These are phyloP conservation scores for Scolopax rusticola DNA, from an alignment of 2,797 vertebrate species.

Conservation along the genomic window DNA sequence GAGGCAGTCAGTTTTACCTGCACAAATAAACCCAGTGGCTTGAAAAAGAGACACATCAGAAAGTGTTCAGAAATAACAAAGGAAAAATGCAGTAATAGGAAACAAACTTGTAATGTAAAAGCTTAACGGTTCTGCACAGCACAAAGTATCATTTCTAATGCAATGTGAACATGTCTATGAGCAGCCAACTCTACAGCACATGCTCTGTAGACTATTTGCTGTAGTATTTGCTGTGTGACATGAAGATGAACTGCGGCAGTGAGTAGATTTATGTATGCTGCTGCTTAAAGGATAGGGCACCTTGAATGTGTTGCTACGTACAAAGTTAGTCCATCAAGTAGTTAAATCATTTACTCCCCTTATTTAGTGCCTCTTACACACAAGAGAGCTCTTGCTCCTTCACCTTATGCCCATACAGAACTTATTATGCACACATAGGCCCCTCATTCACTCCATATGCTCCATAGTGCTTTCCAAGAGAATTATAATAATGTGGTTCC, in stretches of 20 bases:
- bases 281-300: constrained; percentile 28
- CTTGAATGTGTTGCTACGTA: not conserved
- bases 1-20: not conserved
- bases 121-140: not conserved
- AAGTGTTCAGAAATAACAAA: not conserved
- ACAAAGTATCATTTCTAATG: not conserved
- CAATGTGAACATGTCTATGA: not conserved
- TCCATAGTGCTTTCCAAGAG: constrained; percentile 56
- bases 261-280: constrained; percentile 1
- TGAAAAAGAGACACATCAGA: not conserved
- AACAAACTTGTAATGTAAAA: not conserved
- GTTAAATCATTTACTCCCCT: constrained; percentile 62
- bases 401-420: constrained; percentile 70
- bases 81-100: not conserved
- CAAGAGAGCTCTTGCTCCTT: constrained; percentile 68
- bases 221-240: constrained; percentile 11
- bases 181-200: not conserved
- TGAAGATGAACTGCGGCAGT: not conserved
- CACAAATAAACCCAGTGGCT: not conserved
- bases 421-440: constrained; percentile 62
- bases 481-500: constrained; percentile 45
- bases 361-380: constrained; percentile 66
- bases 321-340: constrained; percentile 50
- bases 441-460: constrained; percentile 62
- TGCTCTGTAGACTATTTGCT: not conserved